Evolutionary conservation across 2,113 vertebrate species (phyloP).

Genomic region (Dolichotis patagonum): DNA sequence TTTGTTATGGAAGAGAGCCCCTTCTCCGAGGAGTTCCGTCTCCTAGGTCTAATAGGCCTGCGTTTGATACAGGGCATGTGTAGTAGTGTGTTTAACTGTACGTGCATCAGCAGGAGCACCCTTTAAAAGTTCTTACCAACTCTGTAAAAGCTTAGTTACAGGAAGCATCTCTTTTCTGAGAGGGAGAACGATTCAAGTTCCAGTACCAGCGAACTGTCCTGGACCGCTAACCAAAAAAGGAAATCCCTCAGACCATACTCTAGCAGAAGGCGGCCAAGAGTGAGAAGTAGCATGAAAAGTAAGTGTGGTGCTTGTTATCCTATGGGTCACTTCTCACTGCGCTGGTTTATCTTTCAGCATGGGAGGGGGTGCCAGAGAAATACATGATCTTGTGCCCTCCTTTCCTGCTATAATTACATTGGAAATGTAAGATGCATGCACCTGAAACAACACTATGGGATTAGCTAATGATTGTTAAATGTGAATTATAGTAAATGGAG

Average conservation of each 20-base stretch:
- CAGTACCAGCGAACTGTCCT: constrained; percentile 81
- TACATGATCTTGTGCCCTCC: fast-evolving
- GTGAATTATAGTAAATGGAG: not conserved
- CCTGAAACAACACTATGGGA: not conserved
- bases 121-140: not conserved
- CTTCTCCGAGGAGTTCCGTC: not conserved
- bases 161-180: constrained; percentile 85
- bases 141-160: constrained; percentile 63
- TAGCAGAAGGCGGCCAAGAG: constrained; percentile 77
- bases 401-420: not conserved
- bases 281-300: constrained; percentile 84
- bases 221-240: constrained; percentile 74
- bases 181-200: constrained; percentile 80
- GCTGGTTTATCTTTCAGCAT: not conserved
- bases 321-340: not conserved
- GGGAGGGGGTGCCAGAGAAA: not conserved
- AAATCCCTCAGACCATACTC: constrained; percentile 69
- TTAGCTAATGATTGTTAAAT: not conserved
- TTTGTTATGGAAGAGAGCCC: not conserved
- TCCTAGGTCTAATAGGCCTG: not conserved
- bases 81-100: not conserved
- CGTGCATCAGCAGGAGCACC: fast-evolving
- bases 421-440: not conserved
- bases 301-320: not conserved
- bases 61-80: not conserved